Evolutionary conservation across 2,113 vertebrate genomes (phyloP).

Genomic region (Willisornis vidua): DNA sequence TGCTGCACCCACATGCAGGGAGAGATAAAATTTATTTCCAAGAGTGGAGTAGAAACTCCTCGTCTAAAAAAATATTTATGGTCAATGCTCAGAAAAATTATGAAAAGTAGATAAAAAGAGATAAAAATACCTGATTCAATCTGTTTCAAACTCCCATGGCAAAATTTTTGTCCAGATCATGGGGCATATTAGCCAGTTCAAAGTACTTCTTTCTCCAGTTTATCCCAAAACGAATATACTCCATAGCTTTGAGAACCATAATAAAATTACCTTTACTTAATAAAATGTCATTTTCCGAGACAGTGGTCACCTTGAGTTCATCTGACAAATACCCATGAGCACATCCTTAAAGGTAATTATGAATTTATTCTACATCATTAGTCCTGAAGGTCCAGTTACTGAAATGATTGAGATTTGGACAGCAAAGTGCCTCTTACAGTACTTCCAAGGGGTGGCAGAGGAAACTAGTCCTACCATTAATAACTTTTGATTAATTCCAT

Average conservation of each 20-base stretch:
- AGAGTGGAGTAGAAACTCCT: neutral
- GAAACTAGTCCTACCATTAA: neutral
- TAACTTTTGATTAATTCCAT: neutral
- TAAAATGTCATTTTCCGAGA: neutral
- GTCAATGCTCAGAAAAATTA: neutral
- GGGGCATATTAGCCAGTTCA: neutral
- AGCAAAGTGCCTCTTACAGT: neutral
- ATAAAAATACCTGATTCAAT: neutral
- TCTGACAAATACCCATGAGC: neutral
- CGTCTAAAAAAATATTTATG: neutral
- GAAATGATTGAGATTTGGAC: neutral
- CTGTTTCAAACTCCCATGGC: neutral
- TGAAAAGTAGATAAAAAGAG: neutral
- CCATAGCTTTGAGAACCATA: fast-evolving
- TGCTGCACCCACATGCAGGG: fast-evolving
- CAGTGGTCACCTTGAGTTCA: neutral
- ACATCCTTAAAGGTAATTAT: neutral
- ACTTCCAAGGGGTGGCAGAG: neutral
- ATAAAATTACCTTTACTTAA: neutral
- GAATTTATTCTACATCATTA: neutral
- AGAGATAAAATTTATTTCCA: neutral
- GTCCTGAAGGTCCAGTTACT: neutral
- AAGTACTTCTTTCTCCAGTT: neutral
- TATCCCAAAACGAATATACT: neutral
- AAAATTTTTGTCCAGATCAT: neutral